These are phyloP conservation scores for Borostomias antarcticus DNA, from an alignment of 2,797 vertebrate species.

Conservation along the genomic window DNA sequence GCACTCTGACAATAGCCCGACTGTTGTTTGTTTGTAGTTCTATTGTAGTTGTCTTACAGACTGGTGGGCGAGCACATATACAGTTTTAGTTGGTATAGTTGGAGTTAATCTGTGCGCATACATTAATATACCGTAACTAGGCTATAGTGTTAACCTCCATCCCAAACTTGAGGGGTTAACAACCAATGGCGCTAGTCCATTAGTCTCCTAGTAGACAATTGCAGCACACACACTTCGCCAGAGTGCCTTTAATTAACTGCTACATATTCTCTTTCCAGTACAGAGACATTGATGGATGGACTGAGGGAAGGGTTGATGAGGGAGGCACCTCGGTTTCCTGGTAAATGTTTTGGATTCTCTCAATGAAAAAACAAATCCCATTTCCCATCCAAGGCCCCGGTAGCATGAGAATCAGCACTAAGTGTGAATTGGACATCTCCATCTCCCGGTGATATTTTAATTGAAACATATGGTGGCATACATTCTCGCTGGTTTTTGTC, in stretches of 20 bases:
- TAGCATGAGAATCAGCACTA: constrained; percentile 7
- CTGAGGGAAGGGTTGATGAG: background rate
- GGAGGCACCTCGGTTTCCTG: background rate
- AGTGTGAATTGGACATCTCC: constrained; percentile 9
- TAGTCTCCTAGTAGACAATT: constrained; percentile 8
- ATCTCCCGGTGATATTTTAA: constrained; percentile 11
- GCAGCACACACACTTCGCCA: constrained; percentile 7
- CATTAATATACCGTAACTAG: too few relatives aligned
- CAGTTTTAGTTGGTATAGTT: too few relatives aligned
- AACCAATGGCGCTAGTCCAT: constrained; percentile 11
- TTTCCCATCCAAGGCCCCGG: background rate
- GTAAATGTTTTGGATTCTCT: constrained; percentile 21
- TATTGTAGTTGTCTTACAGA: too few relatives aligned
- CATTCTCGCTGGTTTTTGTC: background rate
- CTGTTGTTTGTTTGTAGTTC: background rate
- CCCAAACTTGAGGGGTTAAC: constrained; percentile 5
- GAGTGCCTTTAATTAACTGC: constrained; percentile 26
- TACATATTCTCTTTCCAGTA: constrained; percentile 13
- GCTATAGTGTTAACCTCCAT: background rate
- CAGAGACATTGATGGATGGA: constrained; percentile 31
- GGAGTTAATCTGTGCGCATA: too few relatives aligned
- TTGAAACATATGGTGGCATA: constrained; percentile 3
- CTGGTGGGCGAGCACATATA: too few relatives aligned
- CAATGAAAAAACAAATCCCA: background rate
- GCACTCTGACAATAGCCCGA: too few relatives aligned